phyloP scores from a whole-genome alignment of 2,797 vertebrate genomes.

The Poeciliopsis infans region DNA sequence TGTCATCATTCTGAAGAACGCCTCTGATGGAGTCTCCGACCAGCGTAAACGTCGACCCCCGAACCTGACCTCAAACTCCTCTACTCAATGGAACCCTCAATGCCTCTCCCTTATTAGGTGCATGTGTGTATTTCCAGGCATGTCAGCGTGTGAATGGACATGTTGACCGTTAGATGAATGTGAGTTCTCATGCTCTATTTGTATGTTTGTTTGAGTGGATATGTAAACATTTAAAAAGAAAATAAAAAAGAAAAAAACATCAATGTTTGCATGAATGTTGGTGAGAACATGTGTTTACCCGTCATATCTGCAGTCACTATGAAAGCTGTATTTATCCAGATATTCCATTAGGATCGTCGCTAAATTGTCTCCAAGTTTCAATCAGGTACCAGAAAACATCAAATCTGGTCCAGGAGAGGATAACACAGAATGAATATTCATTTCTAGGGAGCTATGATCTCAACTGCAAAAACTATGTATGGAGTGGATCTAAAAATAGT shows the following conservation, averaged over 20 bases:
- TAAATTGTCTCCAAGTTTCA: neutral
- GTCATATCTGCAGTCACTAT: neutral
- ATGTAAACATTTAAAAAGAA: neutral
- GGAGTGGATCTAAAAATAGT: neutral
- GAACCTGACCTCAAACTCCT: constrained; percentile 40
- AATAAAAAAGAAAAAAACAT: neutral
- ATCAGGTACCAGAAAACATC: neutral
- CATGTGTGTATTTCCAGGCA: constrained; percentile 12
- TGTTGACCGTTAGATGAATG: constrained; percentile 10
- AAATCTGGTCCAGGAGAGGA: neutral
- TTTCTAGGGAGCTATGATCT: neutral
- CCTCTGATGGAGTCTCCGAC: constrained; percentile 13
- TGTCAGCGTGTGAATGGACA: constrained; percentile 16
- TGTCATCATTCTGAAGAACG: constrained; percentile 35
- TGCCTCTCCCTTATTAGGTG: constrained; percentile 10
- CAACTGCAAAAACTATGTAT: neutral
- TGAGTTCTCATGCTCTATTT: constrained; percentile 18
- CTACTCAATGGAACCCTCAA: constrained; percentile 23
- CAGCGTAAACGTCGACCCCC: constrained; percentile 44
- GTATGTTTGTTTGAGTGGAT: constrained; percentile 18
- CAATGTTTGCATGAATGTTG: neutral
- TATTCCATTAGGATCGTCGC: neutral
- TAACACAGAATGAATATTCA: neutral
- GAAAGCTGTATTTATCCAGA: constrained; percentile 14
- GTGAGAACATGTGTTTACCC: neutral